Percentiles rank a stretch among this genome's conserved stretches.
phyloP scores from a whole-genome alignment of 2,888 invertebrate species.

The Erannis defoliaria region DNA sequence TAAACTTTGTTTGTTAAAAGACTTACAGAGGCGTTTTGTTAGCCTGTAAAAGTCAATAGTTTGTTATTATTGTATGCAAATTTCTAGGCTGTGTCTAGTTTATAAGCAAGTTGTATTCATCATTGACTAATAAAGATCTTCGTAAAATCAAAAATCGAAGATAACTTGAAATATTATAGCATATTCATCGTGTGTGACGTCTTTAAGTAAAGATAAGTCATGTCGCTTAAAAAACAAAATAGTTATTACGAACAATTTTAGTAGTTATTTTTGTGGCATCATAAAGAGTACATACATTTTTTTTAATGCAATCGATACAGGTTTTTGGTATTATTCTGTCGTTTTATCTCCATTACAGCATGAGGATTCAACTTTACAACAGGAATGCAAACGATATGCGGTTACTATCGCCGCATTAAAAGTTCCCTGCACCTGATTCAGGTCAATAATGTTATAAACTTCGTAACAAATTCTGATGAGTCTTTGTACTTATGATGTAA shows the following conservation, averaged over 20 bases:
- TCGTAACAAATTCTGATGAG: not conserved
- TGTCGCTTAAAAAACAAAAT: too few relatives aligned
- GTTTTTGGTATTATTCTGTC: slow-evolving; percentile 39
- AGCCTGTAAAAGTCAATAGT: too few relatives aligned
- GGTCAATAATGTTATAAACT: not conserved
- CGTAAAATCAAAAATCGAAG: too few relatives aligned
- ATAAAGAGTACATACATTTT: slow-evolving; percentile 11
- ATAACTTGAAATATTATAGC: too few relatives aligned
- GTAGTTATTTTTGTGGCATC: slow-evolving; percentile 31
- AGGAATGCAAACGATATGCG: slow-evolving; percentile 51
- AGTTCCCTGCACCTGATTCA: slow-evolving; percentile 55
- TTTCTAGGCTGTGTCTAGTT: too few relatives aligned
- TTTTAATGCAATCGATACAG: slow-evolving; percentile 36
- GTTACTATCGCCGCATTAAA: slow-evolving; percentile 64
- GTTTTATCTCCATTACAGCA: slow-evolving; percentile 41
- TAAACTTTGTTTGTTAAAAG: too few relatives aligned
- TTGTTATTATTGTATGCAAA: too few relatives aligned
- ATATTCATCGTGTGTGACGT: too few relatives aligned
- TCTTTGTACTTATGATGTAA: not conserved
- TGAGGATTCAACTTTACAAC: slow-evolving; percentile 39
- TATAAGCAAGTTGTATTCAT: too few relatives aligned
- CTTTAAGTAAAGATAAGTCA: too few relatives aligned
- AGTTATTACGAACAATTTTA: slow-evolving; percentile 23
- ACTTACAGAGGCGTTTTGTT: too few relatives aligned
- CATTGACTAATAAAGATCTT: too few relatives aligned